Evolutionary conservation across 1,140 invertebrate species (phyloP), one percentile per base, ranked within the genome.

Genomic region (Harpegnathos saltator): DNA sequence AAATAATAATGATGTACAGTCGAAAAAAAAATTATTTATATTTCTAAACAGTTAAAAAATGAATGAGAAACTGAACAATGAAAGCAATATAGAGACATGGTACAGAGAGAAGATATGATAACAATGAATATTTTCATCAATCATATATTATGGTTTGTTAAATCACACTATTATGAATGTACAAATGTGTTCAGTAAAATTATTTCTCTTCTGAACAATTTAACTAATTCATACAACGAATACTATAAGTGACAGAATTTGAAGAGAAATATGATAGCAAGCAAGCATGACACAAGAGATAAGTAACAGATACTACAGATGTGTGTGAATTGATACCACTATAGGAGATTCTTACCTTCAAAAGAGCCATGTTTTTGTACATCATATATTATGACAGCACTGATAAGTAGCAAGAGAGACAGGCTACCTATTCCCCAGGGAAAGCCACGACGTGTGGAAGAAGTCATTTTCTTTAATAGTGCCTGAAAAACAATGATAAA

Each of bases 391-490:
- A 94, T 44, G 19, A 94, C 73, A 54, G 86, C 88, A 65, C 90
- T 88, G 72, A 93, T 91, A 54, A 93, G 63, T 29, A 95, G 33
- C 26, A 94, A 48, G 7, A 95, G 59, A 63, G 93, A 82, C 63
- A 94, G 83, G 78, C 91, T 91, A 61, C 91, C 91, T 38, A 85
- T 91, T 81, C 89, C 92, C 94, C 94, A 94, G 12, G 93, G 93
- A 78, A 94, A 95, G 62, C 90, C 77, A 59, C 87, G 82, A 72
- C 88, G 91, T 5, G 84, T 68, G 69, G 90, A 90, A 58, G 91
- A 90, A 59, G 93, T 92, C 94, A 95, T 94, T 87, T 93, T 94
- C 38, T 86, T 84, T 50, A 92, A 81, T 83, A 95, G 74, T 83
- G 19, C 84, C 94, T 94, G 83, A 24, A 92, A 26, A 50, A 69